Evolutionary conservation across 92 coral and sea anemone species (phyloP), one percentile per base, ranked within the genome.

Genomic region (Heteractis magnifica): DNA sequence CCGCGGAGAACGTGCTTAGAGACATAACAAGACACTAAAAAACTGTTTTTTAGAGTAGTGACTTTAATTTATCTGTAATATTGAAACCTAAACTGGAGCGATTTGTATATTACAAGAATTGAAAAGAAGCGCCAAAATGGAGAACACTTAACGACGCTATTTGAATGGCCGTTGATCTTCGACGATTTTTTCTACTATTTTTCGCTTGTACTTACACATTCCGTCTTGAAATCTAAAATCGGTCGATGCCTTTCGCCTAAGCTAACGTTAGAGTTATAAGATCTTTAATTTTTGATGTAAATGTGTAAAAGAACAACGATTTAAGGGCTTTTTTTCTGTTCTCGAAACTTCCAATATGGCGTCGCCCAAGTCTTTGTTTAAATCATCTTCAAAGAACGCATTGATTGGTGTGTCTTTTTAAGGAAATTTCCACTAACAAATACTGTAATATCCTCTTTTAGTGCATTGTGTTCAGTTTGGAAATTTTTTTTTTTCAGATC

Each of bases 1-100:
- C 95, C 95, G 98, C 73, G 98, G 98, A 82, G 93, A 91, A 91
- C 94, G 94, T 74, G 94, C 94, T 82, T 91, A 88, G 76, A 90
- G 44, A 8, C 15, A 84, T 64, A 19, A 65, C 18, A 10, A 14
- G 8, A 80, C 59, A 41, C 75, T 65, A 80, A 58, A 80, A 65
- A 80, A 71, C 68, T 80, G 83, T 80, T 80, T 78, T 68, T 64
- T 80, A 80, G 83, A 16, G 53, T 80, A 80, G 83, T 80, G 75
- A 65, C 71, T 80, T 80, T 56, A 34, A 64, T 80, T 80, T 41
- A 80, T 56, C 76, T 80, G 83, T 56, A 64, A 59, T 80, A 49
- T 80, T 65, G 68, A 80, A 65, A 79, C 9, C 52, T 80, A 80
- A 80, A 48, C 75, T 80, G 83, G 83, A 80, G 59, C 71, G 53